phyloP scores from a whole-genome alignment of 2,113 vertebrate species.

The Corythornis madagascariensis region DNA sequence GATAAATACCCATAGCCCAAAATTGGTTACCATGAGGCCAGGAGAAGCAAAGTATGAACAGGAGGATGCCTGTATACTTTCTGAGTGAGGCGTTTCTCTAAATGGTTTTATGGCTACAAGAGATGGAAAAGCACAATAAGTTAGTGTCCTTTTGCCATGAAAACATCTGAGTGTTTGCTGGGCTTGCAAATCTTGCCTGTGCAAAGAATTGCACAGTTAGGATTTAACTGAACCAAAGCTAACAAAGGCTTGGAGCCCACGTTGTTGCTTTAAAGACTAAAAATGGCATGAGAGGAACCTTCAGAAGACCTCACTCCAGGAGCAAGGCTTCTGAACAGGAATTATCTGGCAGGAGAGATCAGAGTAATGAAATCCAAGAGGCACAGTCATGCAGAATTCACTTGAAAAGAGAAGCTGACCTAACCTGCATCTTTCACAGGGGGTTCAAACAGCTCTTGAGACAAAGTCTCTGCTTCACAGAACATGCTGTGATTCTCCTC shows the following conservation, averaged over 20 bases:
- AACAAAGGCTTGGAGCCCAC: not conserved
- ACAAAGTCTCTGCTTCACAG: not conserved
- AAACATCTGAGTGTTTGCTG: not conserved
- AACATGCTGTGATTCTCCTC: not conserved
- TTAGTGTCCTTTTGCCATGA: not conserved
- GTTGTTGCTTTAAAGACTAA: not conserved
- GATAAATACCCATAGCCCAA: not conserved
- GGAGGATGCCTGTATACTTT: constrained; percentile 15
- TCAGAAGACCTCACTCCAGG: not conserved
- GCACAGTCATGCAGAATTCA: not conserved
- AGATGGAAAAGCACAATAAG: constrained; percentile 51
- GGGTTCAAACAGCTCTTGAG: not conserved
- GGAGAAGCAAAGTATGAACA: constrained; percentile 41
- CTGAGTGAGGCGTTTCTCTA: constrained; percentile 29
- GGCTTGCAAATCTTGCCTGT: not conserved
- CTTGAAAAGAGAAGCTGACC: not conserved
- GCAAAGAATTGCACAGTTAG: not conserved
- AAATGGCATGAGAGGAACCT: not conserved
- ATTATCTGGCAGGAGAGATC: not conserved
- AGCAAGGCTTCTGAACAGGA: not conserved
- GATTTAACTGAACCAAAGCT: not conserved
- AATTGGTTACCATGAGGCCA: constrained; percentile 51
- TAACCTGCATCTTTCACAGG: constrained; percentile 64
- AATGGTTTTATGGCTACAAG: constrained; percentile 56
- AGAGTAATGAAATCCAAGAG: not conserved